phyloP scores from a whole-genome alignment of 2,797 vertebrate species.

The Danio aesculapii region DNA sequence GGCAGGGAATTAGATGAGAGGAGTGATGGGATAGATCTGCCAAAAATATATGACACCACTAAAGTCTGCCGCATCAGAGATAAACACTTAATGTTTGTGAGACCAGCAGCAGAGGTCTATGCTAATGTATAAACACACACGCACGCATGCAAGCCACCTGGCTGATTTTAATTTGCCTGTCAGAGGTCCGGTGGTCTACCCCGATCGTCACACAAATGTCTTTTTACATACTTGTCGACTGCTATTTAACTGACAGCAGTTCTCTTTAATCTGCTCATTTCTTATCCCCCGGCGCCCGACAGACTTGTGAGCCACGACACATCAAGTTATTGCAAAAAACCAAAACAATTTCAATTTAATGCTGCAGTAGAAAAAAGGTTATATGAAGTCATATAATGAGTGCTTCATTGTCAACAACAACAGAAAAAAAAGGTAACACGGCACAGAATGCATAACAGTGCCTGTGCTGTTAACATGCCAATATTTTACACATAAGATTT shows the following conservation, averaged over 20 bases:
- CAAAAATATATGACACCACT: conserved; percentile 40
- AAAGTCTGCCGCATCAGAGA: conserved; percentile 66
- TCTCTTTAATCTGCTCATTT: conserved; percentile 84
- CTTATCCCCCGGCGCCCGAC: conserved; percentile 55
- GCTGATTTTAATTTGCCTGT: conserved; percentile 4
- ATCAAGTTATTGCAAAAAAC: conserved; percentile 90
- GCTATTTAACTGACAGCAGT: conserved; percentile 75
- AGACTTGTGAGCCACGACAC: conserved; percentile 84
- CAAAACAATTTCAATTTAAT: conserved; percentile 91
- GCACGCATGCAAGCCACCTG: not conserved
- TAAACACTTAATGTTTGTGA: conserved; percentile 37
- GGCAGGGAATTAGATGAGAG: conserved; percentile 60
- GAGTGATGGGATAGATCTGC: conserved; percentile 57
- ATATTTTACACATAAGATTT: conserved; percentile 94
- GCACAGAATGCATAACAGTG: conserved; percentile 95
- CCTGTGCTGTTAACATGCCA: conserved; percentile 99
- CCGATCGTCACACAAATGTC: conserved; percentile 1
- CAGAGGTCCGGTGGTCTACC: conserved; percentile 30
- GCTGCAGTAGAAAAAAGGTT: conserved; percentile 99
- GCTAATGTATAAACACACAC: conserved; percentile 54
- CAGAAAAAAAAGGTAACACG: conserved; percentile 83
- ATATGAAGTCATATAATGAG: conserved; percentile 99
- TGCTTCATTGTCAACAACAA: conserved; percentile 98
- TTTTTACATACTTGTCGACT: conserved; percentile 61
- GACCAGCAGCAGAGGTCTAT: conserved; percentile 51